Evolutionary conservation across 2,113 vertebrate species (phyloP), one percentile per base, ranked within the genome.

Genomic region (Pterocles burchelli): DNA sequence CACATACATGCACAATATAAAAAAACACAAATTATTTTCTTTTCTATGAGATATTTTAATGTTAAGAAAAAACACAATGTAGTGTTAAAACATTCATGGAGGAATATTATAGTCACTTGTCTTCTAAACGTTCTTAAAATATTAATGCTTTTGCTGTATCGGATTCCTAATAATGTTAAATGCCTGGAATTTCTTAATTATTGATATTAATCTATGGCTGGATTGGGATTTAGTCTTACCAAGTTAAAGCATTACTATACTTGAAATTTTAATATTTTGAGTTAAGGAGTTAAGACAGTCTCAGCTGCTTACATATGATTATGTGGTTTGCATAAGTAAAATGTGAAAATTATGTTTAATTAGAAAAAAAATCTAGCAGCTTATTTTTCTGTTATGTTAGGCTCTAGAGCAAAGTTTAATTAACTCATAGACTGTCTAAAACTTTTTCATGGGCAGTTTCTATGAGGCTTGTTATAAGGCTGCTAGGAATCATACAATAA

Each of bases 261-360:
- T 54, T 86, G 36, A 80, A 63, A 90, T 74, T 73, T 93, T 77
- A 94, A 77, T 88, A 94, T 73, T 94, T 81, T 84, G 20, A 70
- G 38, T 67, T 83, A 88, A 90, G 51, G 17, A 83, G n/a, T n/a
- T n/a, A 90, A 46, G 25, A 54, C 24, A 48, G 46, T 85, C 43
- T 83, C 63, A 80, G 82, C 51, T 90, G 63, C 88, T 94, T 88
- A 77, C 67, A 71, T 83, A 90, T 17, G 85, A 86, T 91, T 91
- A 91, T 58, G 31, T 51, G 26, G 72, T 90, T 97, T 94, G 43
- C 46, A 46, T 80, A 93, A 93, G 72, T 74, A 95, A 96, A 88
- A 93, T 74, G 28, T 70, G 48, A 91, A 91, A 91, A 85, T 80
- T 4, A 67, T 11, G 9, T 68, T 93, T 85, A 88, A 93, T 91